Percentiles rank a stretch among this genome's conserved stretches.
phyloP scores from a whole-genome alignment of 2,888 invertebrate species.

The Drosophila cognata region DNA sequence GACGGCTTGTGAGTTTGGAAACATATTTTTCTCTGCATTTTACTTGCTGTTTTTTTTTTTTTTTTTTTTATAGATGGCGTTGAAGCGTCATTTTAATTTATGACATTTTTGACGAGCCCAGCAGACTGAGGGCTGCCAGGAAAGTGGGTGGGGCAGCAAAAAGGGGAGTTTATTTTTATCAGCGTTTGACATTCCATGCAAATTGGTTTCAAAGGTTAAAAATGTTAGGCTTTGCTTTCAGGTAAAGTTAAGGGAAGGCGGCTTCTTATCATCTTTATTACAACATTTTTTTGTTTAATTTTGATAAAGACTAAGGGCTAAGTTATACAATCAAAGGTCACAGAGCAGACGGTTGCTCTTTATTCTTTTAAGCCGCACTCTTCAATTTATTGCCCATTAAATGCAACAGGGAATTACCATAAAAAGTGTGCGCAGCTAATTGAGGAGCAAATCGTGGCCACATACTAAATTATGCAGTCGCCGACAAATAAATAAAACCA shows the following conservation, averaged over 20 bases:
- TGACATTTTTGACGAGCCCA: slow-evolving; percentile 62
- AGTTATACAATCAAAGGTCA: not conserved
- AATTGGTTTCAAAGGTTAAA: not conserved
- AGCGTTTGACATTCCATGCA: slow-evolving; percentile 8
- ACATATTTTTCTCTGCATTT: slow-evolving; percentile 22
- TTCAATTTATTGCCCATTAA: slow-evolving; percentile 3
- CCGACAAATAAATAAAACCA: slow-evolving; percentile 52
- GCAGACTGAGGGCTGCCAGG: not conserved
- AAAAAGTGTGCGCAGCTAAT: slow-evolving; percentile 38
- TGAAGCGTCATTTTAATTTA: slow-evolving; percentile 70
- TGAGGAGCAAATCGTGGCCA: slow-evolving; percentile 48
- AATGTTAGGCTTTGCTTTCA: not conserved
- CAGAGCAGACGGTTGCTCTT: not conserved
- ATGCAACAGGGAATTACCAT: slow-evolving; percentile 16
- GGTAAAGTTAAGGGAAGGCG: not conserved
- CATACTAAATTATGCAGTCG: slow-evolving; percentile 52
- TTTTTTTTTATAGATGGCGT: slow-evolving; percentile 21
- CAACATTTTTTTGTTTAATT: not conserved
- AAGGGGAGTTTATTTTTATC: not conserved
- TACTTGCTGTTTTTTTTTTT: not conserved
- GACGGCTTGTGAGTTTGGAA: slow-evolving; percentile 33
- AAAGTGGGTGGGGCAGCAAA: not conserved
- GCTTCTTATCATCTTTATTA: not conserved
- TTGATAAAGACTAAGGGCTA: not conserved
- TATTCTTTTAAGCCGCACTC: not conserved